Evolutionary conservation across 2,113 vertebrate species (phyloP).

Genomic region (Pao palembangensis): DNA sequence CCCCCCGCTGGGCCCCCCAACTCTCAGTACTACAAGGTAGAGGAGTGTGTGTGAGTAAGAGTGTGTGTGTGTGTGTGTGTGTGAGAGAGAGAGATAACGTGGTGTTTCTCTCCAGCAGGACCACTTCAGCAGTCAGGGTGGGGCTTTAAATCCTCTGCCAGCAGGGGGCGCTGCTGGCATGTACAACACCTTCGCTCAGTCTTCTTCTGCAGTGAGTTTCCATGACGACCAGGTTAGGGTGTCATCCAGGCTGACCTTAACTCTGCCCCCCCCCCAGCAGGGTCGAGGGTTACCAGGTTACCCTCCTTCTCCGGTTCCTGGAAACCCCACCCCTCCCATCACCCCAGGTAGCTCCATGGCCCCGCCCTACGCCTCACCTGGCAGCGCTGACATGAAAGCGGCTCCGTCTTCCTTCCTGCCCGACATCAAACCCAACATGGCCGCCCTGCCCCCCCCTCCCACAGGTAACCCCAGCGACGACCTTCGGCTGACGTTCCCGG

Average conservation of each 20-base stretch:
- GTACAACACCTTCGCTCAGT: slow-evolving; percentile 78
- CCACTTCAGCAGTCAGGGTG: slow-evolving; percentile 82
- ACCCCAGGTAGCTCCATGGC: slow-evolving; percentile 77
- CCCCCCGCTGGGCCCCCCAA: slow-evolving; percentile 68
- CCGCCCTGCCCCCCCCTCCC: slow-evolving; percentile 73
- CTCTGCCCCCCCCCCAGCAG: slow-evolving; percentile 65
- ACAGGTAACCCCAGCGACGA: too few species aligned
- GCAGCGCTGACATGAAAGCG: slow-evolving; percentile 83
- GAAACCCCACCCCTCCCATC: slow-evolving; percentile 93
- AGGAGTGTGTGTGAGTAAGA: too few species aligned
- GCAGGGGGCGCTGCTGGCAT: slow-evolving; percentile 54
- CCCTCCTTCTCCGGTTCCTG: slow-evolving; percentile 85
- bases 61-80: not conserved
- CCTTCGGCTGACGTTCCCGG: too few species aligned
- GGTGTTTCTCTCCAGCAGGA: slow-evolving; percentile 72
- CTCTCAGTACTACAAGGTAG: slow-evolving; percentile 86
- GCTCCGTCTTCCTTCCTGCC: slow-evolving; percentile 77
- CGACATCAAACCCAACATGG: slow-evolving; percentile 83
- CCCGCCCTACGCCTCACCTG: slow-evolving; percentile 79
- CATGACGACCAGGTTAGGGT: too few species aligned
- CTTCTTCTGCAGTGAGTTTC: slow-evolving; percentile 74
- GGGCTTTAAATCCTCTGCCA: slow-evolving; percentile 61
- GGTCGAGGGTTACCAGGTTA: slow-evolving; percentile 84
- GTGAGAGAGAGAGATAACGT: too few species aligned
- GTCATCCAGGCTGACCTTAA: not conserved